Conservation (phyloP, 2,888 invertebrate genomes). For the Xylota sylvarum region DNA sequence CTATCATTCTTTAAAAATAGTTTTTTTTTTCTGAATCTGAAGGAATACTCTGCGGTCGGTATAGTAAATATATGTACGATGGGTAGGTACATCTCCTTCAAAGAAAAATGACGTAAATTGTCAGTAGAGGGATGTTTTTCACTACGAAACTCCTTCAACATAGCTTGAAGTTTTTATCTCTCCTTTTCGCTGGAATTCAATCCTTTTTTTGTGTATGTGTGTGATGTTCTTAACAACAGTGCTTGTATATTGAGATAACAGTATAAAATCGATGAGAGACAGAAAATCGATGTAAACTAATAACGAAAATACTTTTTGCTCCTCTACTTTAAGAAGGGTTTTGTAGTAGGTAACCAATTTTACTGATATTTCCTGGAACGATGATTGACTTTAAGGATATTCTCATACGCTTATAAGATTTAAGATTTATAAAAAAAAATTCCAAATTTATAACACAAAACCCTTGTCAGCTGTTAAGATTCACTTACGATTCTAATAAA, state of each 20-base stretch:
- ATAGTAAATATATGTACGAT: neutral
- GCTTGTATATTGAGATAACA: constrained; percentile 31
- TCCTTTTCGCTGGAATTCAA: constrained; percentile 13
- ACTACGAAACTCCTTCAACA: neutral
- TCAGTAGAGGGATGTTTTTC: neutral
- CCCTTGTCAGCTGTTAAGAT: neutral
- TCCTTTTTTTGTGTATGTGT: neutral
- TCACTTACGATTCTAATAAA: neutral
- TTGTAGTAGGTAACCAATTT: neutral
- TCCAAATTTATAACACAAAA: too few relatives aligned
- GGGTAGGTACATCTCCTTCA: neutral
- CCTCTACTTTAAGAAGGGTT: neutral
- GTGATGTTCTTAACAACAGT: neutral
- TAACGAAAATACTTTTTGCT: constrained; percentile 28
- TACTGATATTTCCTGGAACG: neutral
- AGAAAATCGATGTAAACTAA: constrained; percentile 54
- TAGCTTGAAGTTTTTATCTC: constrained; percentile 7
- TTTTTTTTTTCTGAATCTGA: neutral
- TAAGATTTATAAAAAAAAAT: too few relatives aligned
- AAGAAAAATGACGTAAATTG: neutral
- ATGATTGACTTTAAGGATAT: too few relatives aligned
- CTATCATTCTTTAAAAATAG: neutral
- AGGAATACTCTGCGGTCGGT: neutral
- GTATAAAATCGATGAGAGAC: constrained; percentile 44
- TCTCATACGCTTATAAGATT: too few relatives aligned